Conservation (phyloP, 2,888 invertebrate species). For the Leptodirus hochenwartii region DNA sequence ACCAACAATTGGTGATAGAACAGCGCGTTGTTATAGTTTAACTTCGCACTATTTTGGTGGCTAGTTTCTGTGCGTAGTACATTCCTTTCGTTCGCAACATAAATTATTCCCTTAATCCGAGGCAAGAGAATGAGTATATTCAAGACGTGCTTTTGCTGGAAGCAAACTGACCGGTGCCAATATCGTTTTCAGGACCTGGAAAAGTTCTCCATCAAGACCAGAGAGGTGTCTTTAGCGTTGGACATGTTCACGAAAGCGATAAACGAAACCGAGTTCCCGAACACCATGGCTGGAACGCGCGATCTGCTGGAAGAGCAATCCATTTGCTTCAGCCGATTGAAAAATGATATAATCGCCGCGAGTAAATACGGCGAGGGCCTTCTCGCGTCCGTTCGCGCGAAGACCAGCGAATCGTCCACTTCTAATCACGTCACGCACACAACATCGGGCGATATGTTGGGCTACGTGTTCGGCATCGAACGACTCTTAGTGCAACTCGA, state of each 20-base stretch:
- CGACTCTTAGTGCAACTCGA: conserved; percentile 82
- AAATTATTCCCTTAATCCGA: too few relatives aligned
- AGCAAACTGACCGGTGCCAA: too few relatives aligned
- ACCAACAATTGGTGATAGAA: too few relatives aligned
- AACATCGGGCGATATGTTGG: conserved; percentile 44
- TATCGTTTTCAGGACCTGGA: conserved; percentile 64
- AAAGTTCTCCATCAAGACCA: conserved; percentile 82
- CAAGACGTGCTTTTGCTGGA: too few relatives aligned
- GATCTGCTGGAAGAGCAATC: conserved; percentile 72
- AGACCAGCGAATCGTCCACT: conserved; percentile 35
- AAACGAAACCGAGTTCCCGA: conserved; percentile 85
- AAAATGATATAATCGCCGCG: conserved; percentile 72
- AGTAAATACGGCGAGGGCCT: conserved; percentile 79
- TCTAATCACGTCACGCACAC: too few relatives aligned
- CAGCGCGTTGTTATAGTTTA: too few relatives aligned
- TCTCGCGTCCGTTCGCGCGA: conserved; percentile 50
- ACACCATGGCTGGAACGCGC: conserved; percentile 81
- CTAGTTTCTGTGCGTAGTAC: too few relatives aligned
- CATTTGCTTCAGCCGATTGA: conserved; percentile 47
- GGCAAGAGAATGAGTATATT: too few relatives aligned
- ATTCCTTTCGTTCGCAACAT: too few relatives aligned
- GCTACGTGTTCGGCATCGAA: conserved; percentile 84
- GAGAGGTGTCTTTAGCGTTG: conserved; percentile 72
- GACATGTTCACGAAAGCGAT: conserved; percentile 77
- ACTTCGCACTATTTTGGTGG: too few relatives aligned